Conservation (phyloP, 2,888 invertebrate genomes). For the Lasioglossum morio region DNA sequence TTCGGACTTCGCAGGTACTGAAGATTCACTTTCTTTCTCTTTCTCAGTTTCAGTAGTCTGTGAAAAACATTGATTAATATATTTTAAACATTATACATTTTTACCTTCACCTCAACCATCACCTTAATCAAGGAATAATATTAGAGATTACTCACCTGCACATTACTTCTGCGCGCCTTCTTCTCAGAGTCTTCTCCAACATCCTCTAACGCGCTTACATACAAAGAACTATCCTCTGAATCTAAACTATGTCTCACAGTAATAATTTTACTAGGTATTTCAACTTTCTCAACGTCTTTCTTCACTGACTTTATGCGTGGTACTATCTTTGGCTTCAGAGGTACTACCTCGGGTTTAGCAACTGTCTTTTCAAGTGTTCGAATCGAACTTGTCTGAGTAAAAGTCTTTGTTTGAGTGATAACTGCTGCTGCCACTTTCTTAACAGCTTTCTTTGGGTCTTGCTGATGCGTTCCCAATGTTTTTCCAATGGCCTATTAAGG, state of each 20-base stretch:
- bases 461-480: constrained; percentile 75
- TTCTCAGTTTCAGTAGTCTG: constrained; percentile 27
- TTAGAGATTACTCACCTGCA: constrained; percentile 48
- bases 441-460: constrained; percentile 77
- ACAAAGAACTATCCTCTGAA: constrained; percentile 90
- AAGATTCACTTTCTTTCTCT: constrained; percentile 31
- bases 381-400: constrained; percentile 62
- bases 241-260: constrained; percentile 83
- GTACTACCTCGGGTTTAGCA: constrained; percentile 68
- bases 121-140: background rate
- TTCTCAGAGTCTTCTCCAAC: constrained; percentile 81
- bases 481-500: constrained; percentile 79
- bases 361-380: constrained; percentile 73
- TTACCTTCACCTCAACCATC: no score
- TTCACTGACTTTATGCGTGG: constrained; percentile 69
- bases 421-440: constrained; percentile 68
- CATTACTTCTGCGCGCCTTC: constrained; percentile 39
- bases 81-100: background rate
- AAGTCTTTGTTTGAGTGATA: constrained; percentile 61
- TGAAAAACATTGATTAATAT: background rate
- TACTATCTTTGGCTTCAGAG: constrained; percentile 71
- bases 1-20: constrained; percentile 24
- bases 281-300: constrained; percentile 76
- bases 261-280: constrained; percentile 70
- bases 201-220: constrained; percentile 92